A percentile compares a stretch with the other conserved stretches of the same genome.
These are phyloP conservation scores for Drosophila kikkawai DNA, from an alignment of 1,140 invertebrate species.

Conservation along the genomic window DNA sequence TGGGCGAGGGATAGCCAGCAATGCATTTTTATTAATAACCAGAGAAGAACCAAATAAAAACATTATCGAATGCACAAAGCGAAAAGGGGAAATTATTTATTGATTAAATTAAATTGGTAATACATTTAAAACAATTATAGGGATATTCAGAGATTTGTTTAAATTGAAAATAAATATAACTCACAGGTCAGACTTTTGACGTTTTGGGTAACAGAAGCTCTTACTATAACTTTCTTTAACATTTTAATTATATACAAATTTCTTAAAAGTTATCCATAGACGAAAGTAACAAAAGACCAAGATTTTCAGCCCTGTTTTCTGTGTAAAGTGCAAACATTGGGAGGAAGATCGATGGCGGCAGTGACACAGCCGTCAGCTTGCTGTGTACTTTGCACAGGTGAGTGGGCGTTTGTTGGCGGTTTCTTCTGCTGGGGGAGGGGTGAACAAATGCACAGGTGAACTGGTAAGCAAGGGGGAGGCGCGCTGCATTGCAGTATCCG, in stretches of 20 bases:
- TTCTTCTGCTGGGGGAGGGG: not conserved
- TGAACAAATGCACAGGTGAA: not conserved
- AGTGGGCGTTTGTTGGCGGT: conserved; percentile 1
- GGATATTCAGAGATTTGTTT: not conserved
- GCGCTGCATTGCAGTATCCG: conserved; percentile 12
- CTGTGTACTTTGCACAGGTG: conserved; percentile 9
- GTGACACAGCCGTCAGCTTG: conserved; percentile 22
- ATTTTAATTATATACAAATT: not conserved
- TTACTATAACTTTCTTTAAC: not conserved
- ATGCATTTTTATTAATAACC: conserved; percentile 60
- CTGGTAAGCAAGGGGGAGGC: not conserved
- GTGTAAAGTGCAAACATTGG: conserved; percentile 9
- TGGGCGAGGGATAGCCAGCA: conserved; percentile 31
- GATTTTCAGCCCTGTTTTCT: not conserved
- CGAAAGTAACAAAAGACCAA: not conserved
- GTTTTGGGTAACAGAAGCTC: not conserved
- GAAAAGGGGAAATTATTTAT: not conserved
- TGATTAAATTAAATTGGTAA: not conserved
- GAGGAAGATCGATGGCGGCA: conserved; percentile 27
- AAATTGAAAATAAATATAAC: not conserved
- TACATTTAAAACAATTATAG: not conserved
- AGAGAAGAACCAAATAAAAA: conserved; percentile 42
- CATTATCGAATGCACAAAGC: conserved; percentile 10
- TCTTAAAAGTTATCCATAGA: not conserved
- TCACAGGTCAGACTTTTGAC: not conserved